Evolutionary conservation across 2,888 invertebrate genomes (phyloP), one percentile per base, ranked within the genome.

Genomic region (Drosophila vallismaia): DNA sequence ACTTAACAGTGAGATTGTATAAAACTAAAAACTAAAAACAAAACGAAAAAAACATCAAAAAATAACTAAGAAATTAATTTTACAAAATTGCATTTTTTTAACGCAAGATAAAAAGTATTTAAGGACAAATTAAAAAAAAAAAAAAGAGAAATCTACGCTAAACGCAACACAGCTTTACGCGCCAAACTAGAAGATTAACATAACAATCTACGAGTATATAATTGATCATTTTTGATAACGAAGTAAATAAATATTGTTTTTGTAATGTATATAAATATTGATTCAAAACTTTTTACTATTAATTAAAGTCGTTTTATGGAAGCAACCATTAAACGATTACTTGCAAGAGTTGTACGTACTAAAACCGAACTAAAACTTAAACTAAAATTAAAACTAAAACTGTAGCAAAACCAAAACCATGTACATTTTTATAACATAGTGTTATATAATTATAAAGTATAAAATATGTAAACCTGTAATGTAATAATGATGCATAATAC

Each of bases 91-190:
- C 67, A 71, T 83, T 76, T 86, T 74, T 87, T 62, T 69, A 85
- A 79, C 75, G 72, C 78, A 86, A 76, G 69, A 74, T 69, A 64
- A 68, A 77, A 76, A 86, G 84, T 84, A 86, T 84, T 84, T 84
- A 84, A 86, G 79, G 70, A 72, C 28, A 80, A 78, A 68, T 79
- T 71, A 66, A 79, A 72, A 57, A 42, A 28, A 28, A 28, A 28
- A 5, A 28, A 28, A 2, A 28, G 54, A 57, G 31, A 56, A 53
- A 59, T 79, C 54, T 72, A 76, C 71, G 85, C 79, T 82, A 86
- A 77, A 79, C 75, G 76, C 75, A 86, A 84, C 79, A 85, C 84
- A 84, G 86, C 86, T 84, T 84, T 84, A 84, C 64, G 84, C 84
- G 86, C 84, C 84, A 84, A 84, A 86, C 86, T 84, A 84, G 84